Evolutionary conservation across 2,797 vertebrate species (phyloP).

Genomic region (Gymnoscopelus microlampas): DNA sequence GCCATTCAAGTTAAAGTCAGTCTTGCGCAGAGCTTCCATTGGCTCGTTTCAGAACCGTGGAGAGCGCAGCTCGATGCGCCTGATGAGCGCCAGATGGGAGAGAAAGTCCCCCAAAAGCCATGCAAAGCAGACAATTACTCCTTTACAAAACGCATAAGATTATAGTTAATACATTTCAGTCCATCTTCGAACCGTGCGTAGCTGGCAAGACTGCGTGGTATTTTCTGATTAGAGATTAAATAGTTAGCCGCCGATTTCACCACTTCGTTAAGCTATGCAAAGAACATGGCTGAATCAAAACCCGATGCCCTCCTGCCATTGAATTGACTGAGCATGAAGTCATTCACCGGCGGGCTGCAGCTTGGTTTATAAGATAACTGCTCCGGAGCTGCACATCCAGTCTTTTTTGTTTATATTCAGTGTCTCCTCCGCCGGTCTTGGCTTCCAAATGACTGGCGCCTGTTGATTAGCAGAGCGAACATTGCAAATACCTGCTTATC

Average conservation of each 20-base stretch:
- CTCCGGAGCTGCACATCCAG: too few relatives aligned
- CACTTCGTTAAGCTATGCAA: too few relatives aligned
- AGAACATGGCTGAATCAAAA: neutral
- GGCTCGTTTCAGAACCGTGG: conserved; percentile 67
- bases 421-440: too few relatives aligned
- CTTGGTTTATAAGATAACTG: too few relatives aligned
- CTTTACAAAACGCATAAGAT: conserved; percentile 9
- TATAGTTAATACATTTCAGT: too few relatives aligned
- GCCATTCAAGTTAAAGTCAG: too few relatives aligned
- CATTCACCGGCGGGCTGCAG: too few relatives aligned
- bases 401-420: too few relatives aligned
- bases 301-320: neutral
- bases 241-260: too few relatives aligned
- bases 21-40: conserved; percentile 11
- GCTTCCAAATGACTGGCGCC: conserved; percentile 4
- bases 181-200: too few relatives aligned
- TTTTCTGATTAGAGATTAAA: too few relatives aligned
- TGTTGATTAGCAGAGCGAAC: conserved; percentile 34
- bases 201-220: too few relatives aligned
- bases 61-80: conserved; percentile 43
- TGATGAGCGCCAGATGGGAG: conserved; percentile 36
- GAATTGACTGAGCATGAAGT: neutral
- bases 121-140: conserved; percentile 1
- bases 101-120: conserved; percentile 1
- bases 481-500: conserved; percentile 35